phyloP scores from a whole-genome alignment of 2,797 vertebrate species.

The Apogon hyalosoma region DNA sequence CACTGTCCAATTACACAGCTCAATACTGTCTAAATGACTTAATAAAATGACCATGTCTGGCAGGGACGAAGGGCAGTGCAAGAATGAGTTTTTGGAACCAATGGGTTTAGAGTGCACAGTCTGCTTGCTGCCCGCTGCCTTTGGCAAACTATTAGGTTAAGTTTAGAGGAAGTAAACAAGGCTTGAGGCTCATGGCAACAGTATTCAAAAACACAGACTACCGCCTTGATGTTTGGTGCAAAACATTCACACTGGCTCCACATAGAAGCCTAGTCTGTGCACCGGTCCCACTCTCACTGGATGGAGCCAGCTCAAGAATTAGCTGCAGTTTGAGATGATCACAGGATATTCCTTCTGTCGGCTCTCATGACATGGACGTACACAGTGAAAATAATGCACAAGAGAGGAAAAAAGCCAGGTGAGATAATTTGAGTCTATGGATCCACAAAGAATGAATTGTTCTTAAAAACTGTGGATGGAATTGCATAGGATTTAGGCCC shows the following conservation, averaged over 20 bases:
- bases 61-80: conserved; percentile 41
- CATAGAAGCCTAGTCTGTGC: conserved; percentile 31
- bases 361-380: conserved; percentile 23
- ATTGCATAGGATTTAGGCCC: too few species aligned
- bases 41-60: conserved; percentile 63
- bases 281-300: conserved; percentile 9
- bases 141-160: conserved; percentile 57
- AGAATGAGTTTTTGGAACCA: conserved; percentile 59
- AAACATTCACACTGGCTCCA: conserved; percentile 21
- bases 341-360: conserved; percentile 22
- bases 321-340: conserved; percentile 44
- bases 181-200: conserved; percentile 48
- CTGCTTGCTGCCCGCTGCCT: conserved; percentile 37
- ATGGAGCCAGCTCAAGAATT: conserved; percentile 42
- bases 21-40: conserved; percentile 62
- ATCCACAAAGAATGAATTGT: too few species aligned
- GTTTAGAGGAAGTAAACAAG: conserved; percentile 66
- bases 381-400: background rate
- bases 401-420: conserved; percentile 22
- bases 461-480: too few species aligned
- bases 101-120: conserved; percentile 36
- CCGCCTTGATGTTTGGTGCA: conserved; percentile 37
- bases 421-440: conserved; percentile 4
- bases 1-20: conserved; percentile 65
- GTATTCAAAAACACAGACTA: conserved; percentile 42